Conservation (phyloP, 2,113 vertebrate genomes). For the Oreochromis tanganicae region DNA sequence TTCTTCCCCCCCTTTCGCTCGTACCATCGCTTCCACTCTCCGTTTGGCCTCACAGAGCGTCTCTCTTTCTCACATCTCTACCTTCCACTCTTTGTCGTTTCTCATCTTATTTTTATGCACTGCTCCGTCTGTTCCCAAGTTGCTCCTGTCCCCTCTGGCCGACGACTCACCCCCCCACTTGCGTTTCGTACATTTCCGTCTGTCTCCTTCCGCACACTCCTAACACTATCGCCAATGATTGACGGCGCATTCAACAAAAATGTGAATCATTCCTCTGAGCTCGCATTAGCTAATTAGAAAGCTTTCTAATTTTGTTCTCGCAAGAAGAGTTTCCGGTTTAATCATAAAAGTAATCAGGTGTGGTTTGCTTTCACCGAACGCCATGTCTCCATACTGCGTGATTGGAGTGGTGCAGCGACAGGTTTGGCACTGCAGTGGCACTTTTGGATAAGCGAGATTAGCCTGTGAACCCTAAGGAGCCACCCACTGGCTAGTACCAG, state of each 20-base stretch:
- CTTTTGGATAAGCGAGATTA: slow-evolving; percentile 34
- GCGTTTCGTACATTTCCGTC: neutral
- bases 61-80: neutral
- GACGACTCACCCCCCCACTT: neutral
- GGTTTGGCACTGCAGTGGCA: neutral
- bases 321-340: neutral
- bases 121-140: neutral
- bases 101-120: neutral
- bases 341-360: neutral
- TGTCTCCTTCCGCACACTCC: neutral
- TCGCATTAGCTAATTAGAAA: slow-evolving; percentile 42
- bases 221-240: slow-evolving; percentile 14
- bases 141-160: neutral
- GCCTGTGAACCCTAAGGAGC: slow-evolving; percentile 16
- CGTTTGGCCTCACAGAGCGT: neutral
- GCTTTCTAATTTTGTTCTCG: neutral
- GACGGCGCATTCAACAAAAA: slow-evolving; percentile 27
- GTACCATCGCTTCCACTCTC: neutral
- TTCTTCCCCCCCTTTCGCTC: neutral
- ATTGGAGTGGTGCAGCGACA: neutral
- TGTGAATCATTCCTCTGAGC: slow-evolving; percentile 27
- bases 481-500: slow-evolving; percentile 28
- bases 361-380: neutral
- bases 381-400: neutral
- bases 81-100: neutral